These are phyloP conservation scores for Pollenia labialis DNA, from an alignment of 2,888 invertebrate genomes.

Conservation along the genomic window DNA sequence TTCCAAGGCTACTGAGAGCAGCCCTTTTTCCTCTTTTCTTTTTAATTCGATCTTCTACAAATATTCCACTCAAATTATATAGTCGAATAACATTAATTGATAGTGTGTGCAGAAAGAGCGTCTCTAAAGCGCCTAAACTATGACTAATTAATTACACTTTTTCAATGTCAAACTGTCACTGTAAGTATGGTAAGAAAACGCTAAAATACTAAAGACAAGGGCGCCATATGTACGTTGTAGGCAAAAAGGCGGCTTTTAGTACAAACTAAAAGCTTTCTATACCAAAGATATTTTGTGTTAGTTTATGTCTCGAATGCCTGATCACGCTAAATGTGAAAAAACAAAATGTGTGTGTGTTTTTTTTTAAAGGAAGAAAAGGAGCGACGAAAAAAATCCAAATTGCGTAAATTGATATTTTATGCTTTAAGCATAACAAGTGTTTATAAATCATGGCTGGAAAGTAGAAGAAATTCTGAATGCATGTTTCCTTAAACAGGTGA, in stretches of 20 bases:
- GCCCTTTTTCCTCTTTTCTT: neutral
- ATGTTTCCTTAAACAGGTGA: constrained; percentile 54
- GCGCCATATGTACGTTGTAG: constrained; percentile 53
- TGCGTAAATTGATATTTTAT: constrained; percentile 72
- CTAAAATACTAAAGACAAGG: constrained; percentile 53
- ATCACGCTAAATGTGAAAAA: constrained; percentile 37
- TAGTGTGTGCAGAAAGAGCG: constrained; percentile 44
- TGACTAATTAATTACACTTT: constrained; percentile 80
- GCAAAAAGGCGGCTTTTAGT: constrained; percentile 52
- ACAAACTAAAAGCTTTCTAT: constrained; percentile 15
- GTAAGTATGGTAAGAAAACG: constrained; percentile 24
- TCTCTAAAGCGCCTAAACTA: constrained; percentile 69
- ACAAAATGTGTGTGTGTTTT: neutral
- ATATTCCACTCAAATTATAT: constrained; percentile 54
- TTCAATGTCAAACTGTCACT: constrained; percentile 80
- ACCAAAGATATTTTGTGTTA: neutral
- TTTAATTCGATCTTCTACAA: neutral
- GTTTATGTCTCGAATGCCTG: constrained; percentile 1
- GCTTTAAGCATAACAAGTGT: constrained; percentile 71
- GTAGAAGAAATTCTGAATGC: constrained; percentile 51
- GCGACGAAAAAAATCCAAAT: constrained; percentile 17
- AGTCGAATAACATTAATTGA: constrained; percentile 66
- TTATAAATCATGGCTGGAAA: constrained; percentile 61
- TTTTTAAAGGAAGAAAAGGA: neutral
- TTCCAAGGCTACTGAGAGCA: neutral